Evolutionary conservation across 2,888 invertebrate genomes (phyloP).

Genomic region (Athalia circularis): DNA sequence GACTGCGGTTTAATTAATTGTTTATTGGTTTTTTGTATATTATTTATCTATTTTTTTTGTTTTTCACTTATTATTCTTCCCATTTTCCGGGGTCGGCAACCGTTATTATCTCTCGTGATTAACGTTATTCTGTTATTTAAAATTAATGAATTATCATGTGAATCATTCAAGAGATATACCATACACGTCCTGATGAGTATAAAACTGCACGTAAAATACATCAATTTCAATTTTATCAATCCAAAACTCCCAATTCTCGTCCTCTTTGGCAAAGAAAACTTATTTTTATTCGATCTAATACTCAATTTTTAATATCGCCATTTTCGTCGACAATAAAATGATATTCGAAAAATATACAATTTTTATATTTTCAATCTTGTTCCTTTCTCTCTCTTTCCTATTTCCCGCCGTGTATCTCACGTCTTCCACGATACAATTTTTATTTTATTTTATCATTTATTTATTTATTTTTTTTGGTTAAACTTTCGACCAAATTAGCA

Average conservation of each 20-base stretch:
- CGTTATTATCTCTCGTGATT: not conserved
- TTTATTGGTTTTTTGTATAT: not conserved
- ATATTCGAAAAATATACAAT: slow-evolving; percentile 41
- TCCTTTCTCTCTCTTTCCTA: not conserved
- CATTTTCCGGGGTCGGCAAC: not conserved
- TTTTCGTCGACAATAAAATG: slow-evolving; percentile 22
- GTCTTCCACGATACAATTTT: not conserved
- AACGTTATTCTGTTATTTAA: not conserved
- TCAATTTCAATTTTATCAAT: slow-evolving; percentile 6
- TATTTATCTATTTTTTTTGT: not conserved
- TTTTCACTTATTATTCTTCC: not conserved
- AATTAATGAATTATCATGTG: not conserved
- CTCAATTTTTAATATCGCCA: slow-evolving; percentile 24
- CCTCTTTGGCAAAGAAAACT: slow-evolving; percentile 38
- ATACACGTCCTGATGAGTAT: slow-evolving; percentile 5
- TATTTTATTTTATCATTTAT: slow-evolving; percentile 52
- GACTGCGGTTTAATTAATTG: not conserved
- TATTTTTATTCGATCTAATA: slow-evolving; percentile 27
- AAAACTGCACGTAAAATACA: slow-evolving; percentile 13
- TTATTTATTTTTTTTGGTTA: slow-evolving; percentile 47
- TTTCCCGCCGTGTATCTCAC: not conserved
- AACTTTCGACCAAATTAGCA: slow-evolving; percentile 56
- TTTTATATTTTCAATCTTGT: slow-evolving; percentile 19
- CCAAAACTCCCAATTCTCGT: not conserved
- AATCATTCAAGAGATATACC: slow-evolving; percentile 36